These are phyloP conservation scores for Eremophila alpestris DNA, from an alignment of 2,797 vertebrate species.

Conservation along the genomic window DNA sequence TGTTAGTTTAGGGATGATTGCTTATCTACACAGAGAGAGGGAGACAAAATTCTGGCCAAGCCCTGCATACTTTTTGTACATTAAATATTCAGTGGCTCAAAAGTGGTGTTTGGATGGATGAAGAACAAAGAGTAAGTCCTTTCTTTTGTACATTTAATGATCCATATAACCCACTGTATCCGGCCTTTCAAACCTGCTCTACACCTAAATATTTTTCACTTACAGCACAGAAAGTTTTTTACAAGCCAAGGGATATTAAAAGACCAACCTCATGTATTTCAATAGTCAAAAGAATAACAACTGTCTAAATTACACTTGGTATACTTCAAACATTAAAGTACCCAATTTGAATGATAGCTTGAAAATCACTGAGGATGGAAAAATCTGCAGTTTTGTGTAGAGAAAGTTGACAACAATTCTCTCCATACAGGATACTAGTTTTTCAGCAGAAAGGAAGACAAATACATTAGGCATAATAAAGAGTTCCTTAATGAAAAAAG, in stretches of 20 bases:
- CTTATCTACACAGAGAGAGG: neutral
- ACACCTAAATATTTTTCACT: constrained; percentile 14
- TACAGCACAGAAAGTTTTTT: neutral
- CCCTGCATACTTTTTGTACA: neutral
- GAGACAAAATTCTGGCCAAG: neutral
- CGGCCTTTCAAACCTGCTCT: neutral
- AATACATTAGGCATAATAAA: neutral
- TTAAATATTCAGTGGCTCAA: neutral
- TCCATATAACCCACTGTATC: neutral
- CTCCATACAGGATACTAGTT: neutral
- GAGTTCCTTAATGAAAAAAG: neutral
- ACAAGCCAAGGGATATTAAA: neutral
- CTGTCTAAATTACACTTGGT: neutral
- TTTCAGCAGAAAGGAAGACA: neutral
- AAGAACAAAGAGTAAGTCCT: neutral
- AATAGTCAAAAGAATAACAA: neutral
- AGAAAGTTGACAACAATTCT: neutral
- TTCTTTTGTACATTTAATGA: constrained; percentile 3
- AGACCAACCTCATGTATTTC: neutral
- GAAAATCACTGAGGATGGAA: neutral
- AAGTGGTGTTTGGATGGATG: neutral
- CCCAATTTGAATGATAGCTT: neutral
- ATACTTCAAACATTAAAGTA: neutral
- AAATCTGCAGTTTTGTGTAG: neutral
- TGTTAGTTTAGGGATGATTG: neutral